Evolutionary conservation across 2,113 vertebrate species (phyloP), one percentile per base, ranked within the genome.

Genomic region (Ophiodon elongatus): DNA sequence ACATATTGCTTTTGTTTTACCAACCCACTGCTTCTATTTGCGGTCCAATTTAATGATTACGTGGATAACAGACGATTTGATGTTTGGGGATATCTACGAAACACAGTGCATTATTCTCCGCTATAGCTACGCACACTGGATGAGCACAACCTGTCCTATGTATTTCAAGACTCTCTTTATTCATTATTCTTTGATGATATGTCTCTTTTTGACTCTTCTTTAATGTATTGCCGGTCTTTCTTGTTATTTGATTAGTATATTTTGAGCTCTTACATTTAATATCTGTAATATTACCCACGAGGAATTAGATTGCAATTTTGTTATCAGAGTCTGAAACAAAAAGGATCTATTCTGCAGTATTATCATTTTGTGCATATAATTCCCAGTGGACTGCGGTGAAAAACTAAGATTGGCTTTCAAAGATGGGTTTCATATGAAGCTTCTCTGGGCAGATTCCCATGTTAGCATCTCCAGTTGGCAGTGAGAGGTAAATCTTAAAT

Each of bases 391-490:
- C 19, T 60, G 70, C 11, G 4, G 19, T n/a, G 29, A 62, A 33
- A 64, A 15, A 35, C 7, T 13, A 35, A 17, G 45, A 45, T 7
- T 73, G 5, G 25, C 15, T 45, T 45, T 17, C 15, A 56, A 57
- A 74, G 33, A 52, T 6, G 39, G 1, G 2, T 73, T 60, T 57
- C 14, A 72, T 29, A 70, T 31, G 47, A 50, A 50, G 57, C 27
- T 72, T 80, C 56, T 59, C 57, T 73, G 73, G 59, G 66, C 47
- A 60, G n/a, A 29, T 31, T 79, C 35, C 56, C 11, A 47, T n/a
- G 39, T 33, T 23, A 77, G 56, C 47, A 21, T 17, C 27, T 73
- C 80, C 69, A 65, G 50, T 71, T 85, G 66, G 70, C 67, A 68
- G 41, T 6, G 21, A 60, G 43, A 75, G 29, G 76, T 59, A 63